phyloP scores from a whole-genome alignment of 2,113 vertebrate species.

The Paratilapia polleni region DNA sequence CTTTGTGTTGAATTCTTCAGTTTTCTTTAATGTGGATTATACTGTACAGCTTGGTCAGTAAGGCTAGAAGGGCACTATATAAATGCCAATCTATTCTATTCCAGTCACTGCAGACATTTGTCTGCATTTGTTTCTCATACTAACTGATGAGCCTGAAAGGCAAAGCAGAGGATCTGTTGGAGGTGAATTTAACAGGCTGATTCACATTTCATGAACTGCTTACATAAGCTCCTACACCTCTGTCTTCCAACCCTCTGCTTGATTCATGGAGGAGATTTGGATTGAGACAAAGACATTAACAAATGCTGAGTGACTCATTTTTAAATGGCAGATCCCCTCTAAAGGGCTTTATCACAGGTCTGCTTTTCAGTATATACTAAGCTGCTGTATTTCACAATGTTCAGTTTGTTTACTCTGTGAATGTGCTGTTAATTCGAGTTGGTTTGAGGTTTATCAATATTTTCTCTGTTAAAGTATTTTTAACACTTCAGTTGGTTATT shows the following conservation, averaged over 20 bases:
- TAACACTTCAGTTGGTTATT: slow-evolving; percentile 14
- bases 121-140: slow-evolving; percentile 6
- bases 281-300: slow-evolving; percentile 68
- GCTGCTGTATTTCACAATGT: slow-evolving; percentile 23
- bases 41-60: background rate
- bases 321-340: slow-evolving; percentile 62
- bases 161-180: slow-evolving; percentile 47
- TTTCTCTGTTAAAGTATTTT: slow-evolving; percentile 13
- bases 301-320: slow-evolving; percentile 72
- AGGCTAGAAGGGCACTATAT: background rate
- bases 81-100: slow-evolving; percentile 14
- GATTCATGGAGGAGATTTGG: slow-evolving; percentile 66
- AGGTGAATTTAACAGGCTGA: slow-evolving; percentile 63
- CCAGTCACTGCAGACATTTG: slow-evolving; percentile 6
- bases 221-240: slow-evolving; percentile 67
- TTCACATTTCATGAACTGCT: slow-evolving; percentile 67
- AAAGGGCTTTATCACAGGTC: slow-evolving; percentile 23
- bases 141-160: slow-evolving; percentile 40
- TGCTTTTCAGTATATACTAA: slow-evolving; percentile 28
- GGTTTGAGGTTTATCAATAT: slow-evolving; percentile 34
- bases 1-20: background rate
- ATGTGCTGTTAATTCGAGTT: slow-evolving; percentile 28
- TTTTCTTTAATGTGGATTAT: background rate
- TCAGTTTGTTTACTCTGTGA: slow-evolving; percentile 27
- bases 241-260: slow-evolving; percentile 53